phyloP scores from a whole-genome alignment of 2,113 vertebrate genomes.

The Xyrauchen texanus region DNA sequence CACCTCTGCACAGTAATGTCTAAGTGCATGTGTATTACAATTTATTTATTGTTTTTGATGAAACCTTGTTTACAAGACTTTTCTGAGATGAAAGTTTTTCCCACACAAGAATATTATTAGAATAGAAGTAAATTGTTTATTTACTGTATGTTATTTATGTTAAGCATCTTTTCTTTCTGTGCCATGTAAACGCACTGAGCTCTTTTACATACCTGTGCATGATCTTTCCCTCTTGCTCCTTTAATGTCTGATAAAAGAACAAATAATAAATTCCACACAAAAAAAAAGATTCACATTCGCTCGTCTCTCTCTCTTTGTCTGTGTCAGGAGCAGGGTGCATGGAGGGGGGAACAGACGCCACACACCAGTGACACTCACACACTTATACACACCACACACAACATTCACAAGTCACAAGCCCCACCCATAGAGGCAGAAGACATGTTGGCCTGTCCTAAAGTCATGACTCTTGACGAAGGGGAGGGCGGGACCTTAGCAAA shows the following conservation, averaged over 20 bases:
- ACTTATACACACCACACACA: background rate
- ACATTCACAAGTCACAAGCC: background rate
- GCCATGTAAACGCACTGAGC: slow-evolving; percentile 71
- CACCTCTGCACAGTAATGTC: slow-evolving; percentile 10
- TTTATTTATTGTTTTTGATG: slow-evolving; percentile 39
- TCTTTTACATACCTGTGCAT: slow-evolving; percentile 50
- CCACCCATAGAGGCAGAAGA: background rate
- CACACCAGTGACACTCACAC: slow-evolving; percentile 28
- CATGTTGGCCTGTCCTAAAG: background rate
- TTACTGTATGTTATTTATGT: slow-evolving; percentile 4
- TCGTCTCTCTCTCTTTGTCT: slow-evolving; percentile 63
- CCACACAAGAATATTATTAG: slow-evolving; percentile 7
- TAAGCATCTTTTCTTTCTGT: slow-evolving; percentile 8
- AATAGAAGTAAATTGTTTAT: slow-evolving; percentile 12
- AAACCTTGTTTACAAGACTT: slow-evolving; percentile 56
- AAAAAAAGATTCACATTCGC: slow-evolving; percentile 46
- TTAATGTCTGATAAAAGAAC: slow-evolving; percentile 47
- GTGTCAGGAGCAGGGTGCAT: slow-evolving; percentile 63
- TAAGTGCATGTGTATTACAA: slow-evolving; percentile 48
- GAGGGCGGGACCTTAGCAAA: background rate
- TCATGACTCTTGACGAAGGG: background rate
- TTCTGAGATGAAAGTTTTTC: slow-evolving; percentile 31
- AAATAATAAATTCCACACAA: slow-evolving; percentile 46
- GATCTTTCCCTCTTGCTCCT: slow-evolving; percentile 43
- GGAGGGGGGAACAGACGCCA: slow-evolving; percentile 54